Base-by-base conservation (phyloP, 2,888 invertebrate species). In the Chrysina gloriosa region DNA sequence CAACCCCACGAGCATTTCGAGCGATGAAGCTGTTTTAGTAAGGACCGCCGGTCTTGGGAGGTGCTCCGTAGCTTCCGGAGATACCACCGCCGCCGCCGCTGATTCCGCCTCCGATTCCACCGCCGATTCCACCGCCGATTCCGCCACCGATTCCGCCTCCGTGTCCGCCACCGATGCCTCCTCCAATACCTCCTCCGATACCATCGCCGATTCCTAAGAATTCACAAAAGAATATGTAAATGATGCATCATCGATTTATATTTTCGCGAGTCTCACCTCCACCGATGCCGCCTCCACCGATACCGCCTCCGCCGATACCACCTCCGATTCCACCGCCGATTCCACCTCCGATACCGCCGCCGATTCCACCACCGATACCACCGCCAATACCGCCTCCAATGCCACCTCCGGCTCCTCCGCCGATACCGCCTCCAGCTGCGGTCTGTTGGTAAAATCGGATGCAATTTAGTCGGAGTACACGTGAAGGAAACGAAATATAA, bases 11-110 rank as follows among this genome's bases (percentile, higher is more conserved):
- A 23, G 25, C 23, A 25, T 27, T 14, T 54, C 14, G n/a, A 47
- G 7, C n/a, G 54, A 52, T 56, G 19, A 23, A n/a, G 23, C 27
- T 50, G 23, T 25, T 68, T 80, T 82, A 84, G 75, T 84, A 84
- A 11, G 84, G 84, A 70, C 84, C 84, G 69, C 84, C 84, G 70
- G 84, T 80, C 76, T 84, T 84, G 73, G 82, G 82, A 61, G 84
- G 84, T 65, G 84, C 79, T 47, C 83, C 83, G 78, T 84, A 84
- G 72, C 82, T 83, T 73, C 77, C 68, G 68, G 83, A 83, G 65
- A 83, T 75, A 64, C 74, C 79, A 56, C 71, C 79, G 70, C 76
- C 77, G 9, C 74, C 73, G 14, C 73, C 73, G 42, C 73, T 71
- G 48, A 74, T 73, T 65, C 73, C 75, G 11, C 77, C 64, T 9